phyloP scores from a whole-genome alignment of 92 coral and sea anemone species.

The Galaxea fascicularis region DNA sequence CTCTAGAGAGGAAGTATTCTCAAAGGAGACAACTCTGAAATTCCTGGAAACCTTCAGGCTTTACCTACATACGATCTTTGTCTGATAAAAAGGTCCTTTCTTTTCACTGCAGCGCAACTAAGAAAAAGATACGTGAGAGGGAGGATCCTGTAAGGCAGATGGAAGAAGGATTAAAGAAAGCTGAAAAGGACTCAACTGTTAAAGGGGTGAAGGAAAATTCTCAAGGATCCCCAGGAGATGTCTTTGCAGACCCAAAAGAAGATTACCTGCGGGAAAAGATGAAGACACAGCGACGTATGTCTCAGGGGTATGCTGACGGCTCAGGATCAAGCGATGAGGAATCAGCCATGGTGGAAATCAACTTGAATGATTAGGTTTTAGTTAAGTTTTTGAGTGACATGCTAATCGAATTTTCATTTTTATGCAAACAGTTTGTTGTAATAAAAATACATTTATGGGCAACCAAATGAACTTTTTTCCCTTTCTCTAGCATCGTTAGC shows the following conservation, averaged over 20 bases:
- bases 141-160: constrained; percentile 19
- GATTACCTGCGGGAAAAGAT: constrained; percentile 56
- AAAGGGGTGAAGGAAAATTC: constrained; percentile 37
- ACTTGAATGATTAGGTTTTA: constrained; percentile 5
- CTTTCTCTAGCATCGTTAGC: no score
- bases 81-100: no score
- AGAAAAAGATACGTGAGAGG: neutral
- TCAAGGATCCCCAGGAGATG: constrained; percentile 60
- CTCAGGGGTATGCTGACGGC: constrained; percentile 59
- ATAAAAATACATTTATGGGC: no score
- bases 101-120: neutral
- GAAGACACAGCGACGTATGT: constrained; percentile 63
- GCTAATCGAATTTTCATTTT: neutral
- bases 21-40: no score
- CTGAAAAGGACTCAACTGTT: neutral
- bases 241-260: constrained; percentile 49
- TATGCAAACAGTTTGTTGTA: neutral
- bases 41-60: no score
- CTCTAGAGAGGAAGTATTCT: no score
- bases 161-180: constrained; percentile 12
- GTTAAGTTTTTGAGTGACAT: neutral
- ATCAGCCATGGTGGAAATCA: constrained; percentile 42
- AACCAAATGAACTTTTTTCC: no score
- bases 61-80: no score
- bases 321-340: constrained; percentile 54